Base-by-base conservation (phyloP, 2,797 vertebrate species). In the Pseudotriccus pelzelni region DNA sequence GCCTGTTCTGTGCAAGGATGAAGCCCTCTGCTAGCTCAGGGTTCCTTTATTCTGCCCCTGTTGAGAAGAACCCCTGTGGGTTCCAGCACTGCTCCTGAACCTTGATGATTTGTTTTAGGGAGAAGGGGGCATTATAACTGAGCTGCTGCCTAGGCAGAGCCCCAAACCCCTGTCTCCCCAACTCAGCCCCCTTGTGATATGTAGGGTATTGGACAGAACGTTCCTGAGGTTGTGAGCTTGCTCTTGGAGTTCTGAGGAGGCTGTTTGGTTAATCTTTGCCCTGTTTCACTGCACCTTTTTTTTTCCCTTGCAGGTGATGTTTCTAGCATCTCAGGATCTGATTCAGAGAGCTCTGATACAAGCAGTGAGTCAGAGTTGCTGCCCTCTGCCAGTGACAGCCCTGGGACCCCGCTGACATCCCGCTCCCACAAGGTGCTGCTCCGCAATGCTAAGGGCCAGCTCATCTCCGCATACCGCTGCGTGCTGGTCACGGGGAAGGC, bases 241-340 rank as follows among this genome's bases (percentile, higher is more conserved):
- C 9, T 4, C 6, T 53, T 84, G 36, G 58, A 60, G 7, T 68
- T 87, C 15, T 43, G 24, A 6, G 15, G 19, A 80, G 14, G 10
- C 30, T 44, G 4, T 69, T 55, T 15, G 9, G 9, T 75, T 84
- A 36, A 72, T n/a, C 2, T 81, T 70, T 32, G 12, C 8, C 13
- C 12, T 37, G 17, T 52, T 67, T 32, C 19, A 23, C 9, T 41
- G 17, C 18, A 44, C 21, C 3, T 9, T 59, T 36, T 88, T 56
- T 56, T 27, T 27, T 62, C 39, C 73, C 84, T 62, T 76, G 43
- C 94, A 99, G 99, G 99, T 64, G 99, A 99, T 60, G 91, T 99
- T 96, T 99, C 99, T 32, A 99, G 99, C 93, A 99, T 99, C 96
- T 99, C 99, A 0, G 99, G 99, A 30, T 99, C 99, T 0, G 99